Percentiles rank a stretch among this genome's conserved stretches.
These are phyloP conservation scores for Tachina grossa DNA, from an alignment of 2,888 invertebrate species.

Conservation along the genomic window DNA sequence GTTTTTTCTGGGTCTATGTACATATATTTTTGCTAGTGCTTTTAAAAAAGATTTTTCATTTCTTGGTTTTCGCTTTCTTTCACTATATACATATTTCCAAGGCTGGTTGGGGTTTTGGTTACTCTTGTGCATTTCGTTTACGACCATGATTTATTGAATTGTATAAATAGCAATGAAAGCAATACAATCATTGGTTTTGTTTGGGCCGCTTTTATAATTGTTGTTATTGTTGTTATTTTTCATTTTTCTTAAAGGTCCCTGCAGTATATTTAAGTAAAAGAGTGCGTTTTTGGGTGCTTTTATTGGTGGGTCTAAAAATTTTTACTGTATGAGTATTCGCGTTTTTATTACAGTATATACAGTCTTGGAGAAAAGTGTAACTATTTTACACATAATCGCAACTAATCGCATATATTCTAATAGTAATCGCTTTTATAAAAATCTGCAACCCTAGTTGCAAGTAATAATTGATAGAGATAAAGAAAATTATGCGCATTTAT, in stretches of 20 bases:
- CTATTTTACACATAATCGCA: too few relatives aligned
- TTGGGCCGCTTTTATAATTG: constrained; percentile 46
- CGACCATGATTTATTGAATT: constrained; percentile 81
- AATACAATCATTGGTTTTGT: constrained; percentile 78
- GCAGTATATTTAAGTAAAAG: constrained; percentile 79
- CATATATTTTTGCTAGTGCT: constrained; percentile 16
- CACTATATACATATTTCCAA: constrained; percentile 4
- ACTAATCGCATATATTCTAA: too few relatives aligned
- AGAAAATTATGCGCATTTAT: too few relatives aligned
- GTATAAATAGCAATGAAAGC: constrained; percentile 80
- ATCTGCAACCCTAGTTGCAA: too few relatives aligned
- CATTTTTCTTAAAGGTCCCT: constrained; percentile 72
- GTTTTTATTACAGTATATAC: background rate
- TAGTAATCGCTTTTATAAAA: too few relatives aligned
- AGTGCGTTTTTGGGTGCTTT: constrained; percentile 38
- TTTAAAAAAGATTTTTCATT: constrained; percentile 15
- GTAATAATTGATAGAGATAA: too few relatives aligned
- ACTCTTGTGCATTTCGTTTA: constrained; percentile 63
- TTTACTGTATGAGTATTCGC: background rate
- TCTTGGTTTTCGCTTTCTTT: background rate
- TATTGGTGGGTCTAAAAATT: constrained; percentile 4
- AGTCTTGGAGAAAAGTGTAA: too few relatives aligned
- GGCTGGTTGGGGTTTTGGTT: constrained; percentile 44
- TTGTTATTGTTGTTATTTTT: constrained; percentile 42
- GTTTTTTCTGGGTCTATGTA: constrained; percentile 49